Evolutionary conservation across 2,113 vertebrate genomes (phyloP).

Genomic region (Malaclemys terrapin): DNA sequence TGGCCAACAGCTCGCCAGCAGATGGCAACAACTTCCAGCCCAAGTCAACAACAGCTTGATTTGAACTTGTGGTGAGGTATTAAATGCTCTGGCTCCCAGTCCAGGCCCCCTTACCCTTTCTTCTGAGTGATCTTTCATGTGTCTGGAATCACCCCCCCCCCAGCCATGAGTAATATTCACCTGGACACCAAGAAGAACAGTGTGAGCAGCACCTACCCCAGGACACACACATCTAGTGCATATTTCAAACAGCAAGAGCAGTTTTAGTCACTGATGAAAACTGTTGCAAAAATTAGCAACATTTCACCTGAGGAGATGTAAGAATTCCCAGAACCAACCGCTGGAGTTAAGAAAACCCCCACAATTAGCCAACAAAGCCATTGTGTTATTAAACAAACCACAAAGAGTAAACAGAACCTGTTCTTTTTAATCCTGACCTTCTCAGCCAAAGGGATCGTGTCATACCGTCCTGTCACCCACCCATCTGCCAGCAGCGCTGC

Average conservation of each 20-base stretch:
- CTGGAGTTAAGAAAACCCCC: not conserved
- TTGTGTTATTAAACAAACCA: not conserved
- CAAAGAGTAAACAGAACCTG: slow-evolving; percentile 45
- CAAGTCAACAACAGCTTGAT: not conserved
- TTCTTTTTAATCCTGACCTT: not conserved
- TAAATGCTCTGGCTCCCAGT: not conserved
- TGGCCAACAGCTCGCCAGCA: not conserved
- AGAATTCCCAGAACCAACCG: not conserved
- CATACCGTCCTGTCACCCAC: slow-evolving; percentile 7
- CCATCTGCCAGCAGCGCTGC: not conserved
- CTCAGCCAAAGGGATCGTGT: not conserved
- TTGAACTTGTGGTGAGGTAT: not conserved
- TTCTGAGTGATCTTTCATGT: not conserved
- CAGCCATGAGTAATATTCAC: not conserved
- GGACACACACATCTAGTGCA: not conserved
- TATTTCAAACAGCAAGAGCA: not conserved
- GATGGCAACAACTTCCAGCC: not conserved
- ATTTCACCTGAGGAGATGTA: not conserved
- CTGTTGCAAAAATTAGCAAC: not conserved
- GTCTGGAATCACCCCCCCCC: not conserved
- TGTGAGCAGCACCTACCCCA: not conserved
- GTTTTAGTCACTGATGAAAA: not conserved
- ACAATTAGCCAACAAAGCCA: not conserved
- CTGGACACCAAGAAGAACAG: not conserved
- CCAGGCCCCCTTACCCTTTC: not conserved